Evolutionary conservation across 92 coral and sea anemone species (phyloP).

Genomic region (Umimayanthus kanabou): DNA sequence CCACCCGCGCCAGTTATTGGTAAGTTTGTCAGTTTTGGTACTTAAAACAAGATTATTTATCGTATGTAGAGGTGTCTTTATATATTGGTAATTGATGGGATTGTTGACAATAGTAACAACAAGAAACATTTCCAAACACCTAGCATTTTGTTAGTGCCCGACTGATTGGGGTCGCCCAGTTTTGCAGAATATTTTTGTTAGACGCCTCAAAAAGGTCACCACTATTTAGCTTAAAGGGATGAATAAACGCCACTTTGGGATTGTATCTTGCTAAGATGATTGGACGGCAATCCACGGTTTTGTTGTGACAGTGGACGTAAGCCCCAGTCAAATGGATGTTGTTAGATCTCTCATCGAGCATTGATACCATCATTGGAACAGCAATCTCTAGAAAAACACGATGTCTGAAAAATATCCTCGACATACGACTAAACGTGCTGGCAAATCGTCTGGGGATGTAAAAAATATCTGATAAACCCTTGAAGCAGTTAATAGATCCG

Average conservation of each 20-base stretch:
- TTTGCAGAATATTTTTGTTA: neutral
- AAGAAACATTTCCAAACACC: neutral
- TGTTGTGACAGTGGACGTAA: conserved; percentile 1
- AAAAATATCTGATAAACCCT: conserved; percentile 39
- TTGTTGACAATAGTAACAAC: neutral
- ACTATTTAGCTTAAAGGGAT: conserved; percentile 5
- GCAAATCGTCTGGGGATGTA: conserved; percentile 33
- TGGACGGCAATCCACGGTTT: conserved; percentile 9
- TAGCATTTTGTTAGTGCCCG: neutral
- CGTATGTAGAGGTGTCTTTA: no score
- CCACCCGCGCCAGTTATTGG: no score
- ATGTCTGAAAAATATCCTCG: conserved; percentile 34
- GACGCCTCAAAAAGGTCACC: neutral
- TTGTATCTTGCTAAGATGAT: neutral
- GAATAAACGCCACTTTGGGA: conserved; percentile 16
- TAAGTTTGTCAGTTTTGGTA: no score
- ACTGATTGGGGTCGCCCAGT: conserved; percentile 12
- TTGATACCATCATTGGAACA: conserved; percentile 42
- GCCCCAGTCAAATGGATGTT: conserved; percentile 8
- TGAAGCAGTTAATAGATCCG: conserved; percentile 26
- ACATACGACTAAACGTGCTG: conserved; percentile 5
- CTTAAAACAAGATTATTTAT: no score
- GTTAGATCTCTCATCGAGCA: conserved; percentile 36
- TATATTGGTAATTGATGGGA: no score
- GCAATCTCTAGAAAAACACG: conserved; percentile 51